Evolutionary conservation across 37 sponge, comb jelly and placozoan species (phyloP).

Genomic region (Aplysina aerophoba): DNA sequence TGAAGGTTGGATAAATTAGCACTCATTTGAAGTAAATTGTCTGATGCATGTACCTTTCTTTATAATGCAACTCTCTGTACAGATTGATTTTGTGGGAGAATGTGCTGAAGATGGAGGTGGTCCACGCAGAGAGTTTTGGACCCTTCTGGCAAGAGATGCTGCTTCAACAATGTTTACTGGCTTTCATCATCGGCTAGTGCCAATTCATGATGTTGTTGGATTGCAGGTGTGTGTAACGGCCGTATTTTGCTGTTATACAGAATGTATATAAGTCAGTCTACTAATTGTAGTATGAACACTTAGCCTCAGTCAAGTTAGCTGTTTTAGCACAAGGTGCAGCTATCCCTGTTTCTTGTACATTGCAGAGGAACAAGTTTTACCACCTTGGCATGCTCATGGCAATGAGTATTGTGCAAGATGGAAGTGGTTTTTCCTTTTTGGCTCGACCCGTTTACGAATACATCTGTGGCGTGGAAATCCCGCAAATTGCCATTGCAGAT

Average conservation of each 20-base stretch:
- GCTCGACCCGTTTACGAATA: slow-evolving; percentile 25
- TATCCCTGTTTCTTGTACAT: too few relatives aligned
- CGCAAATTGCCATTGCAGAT: neutral
- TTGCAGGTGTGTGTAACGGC: too few relatives aligned
- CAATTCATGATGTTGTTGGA: slow-evolving; percentile 16
- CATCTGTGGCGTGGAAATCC: slow-evolving; percentile 6
- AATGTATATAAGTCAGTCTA: too few relatives aligned
- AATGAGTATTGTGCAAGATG: slow-evolving; percentile 24
- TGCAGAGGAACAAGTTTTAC: slow-evolving; percentile 27
- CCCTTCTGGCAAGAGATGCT: neutral
- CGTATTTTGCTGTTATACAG: too few relatives aligned
- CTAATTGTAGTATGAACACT: too few relatives aligned
- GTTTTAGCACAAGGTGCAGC: too few relatives aligned
- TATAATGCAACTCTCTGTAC: too few relatives aligned
- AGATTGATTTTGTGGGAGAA: slow-evolving; percentile 28
- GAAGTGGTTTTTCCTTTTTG: slow-evolving; percentile 33
- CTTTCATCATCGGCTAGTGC: neutral
- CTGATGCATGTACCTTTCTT: too few relatives aligned
- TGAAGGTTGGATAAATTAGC: too few relatives aligned
- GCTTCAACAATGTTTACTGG: neutral
- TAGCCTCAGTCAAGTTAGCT: too few relatives aligned
- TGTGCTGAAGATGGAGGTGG: slow-evolving; percentile 26
- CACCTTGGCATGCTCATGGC: slow-evolving; percentile 44
- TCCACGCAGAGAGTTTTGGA: slow-evolving; percentile 23
- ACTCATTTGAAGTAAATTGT: too few relatives aligned